phyloP scores from a whole-genome alignment of 2,888 invertebrate genomes.

The Tuta absoluta region DNA sequence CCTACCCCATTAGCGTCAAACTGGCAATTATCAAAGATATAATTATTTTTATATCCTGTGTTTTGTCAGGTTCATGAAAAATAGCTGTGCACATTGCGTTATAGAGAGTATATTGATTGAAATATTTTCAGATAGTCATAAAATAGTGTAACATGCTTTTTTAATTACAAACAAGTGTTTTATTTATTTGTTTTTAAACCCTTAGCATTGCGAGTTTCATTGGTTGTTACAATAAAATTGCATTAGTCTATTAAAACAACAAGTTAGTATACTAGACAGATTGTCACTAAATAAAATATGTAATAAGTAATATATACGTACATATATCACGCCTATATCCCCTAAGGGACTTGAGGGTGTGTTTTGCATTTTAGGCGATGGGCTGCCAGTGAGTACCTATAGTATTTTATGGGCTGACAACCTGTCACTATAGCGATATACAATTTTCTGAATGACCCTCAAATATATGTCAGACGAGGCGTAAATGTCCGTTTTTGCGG shows the following conservation, averaged over 20 bases:
- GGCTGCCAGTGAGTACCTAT: too few species aligned
- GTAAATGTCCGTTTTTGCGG: too few species aligned
- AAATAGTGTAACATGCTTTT: slow-evolving; percentile 75
- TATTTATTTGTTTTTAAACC: slow-evolving; percentile 43
- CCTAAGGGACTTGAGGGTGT: too few species aligned
- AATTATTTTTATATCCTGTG: slow-evolving; percentile 26
- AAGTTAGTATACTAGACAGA: slow-evolving; percentile 6
- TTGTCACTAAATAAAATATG: not conserved
- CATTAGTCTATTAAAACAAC: not conserved
- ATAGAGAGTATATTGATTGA: slow-evolving; percentile 57
- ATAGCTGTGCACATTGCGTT: slow-evolving; percentile 66
- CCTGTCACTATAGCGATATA: too few species aligned
- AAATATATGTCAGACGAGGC: too few species aligned
- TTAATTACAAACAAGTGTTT: slow-evolving; percentile 63
- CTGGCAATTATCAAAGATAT: slow-evolving; percentile 30
- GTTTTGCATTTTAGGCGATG: too few species aligned
- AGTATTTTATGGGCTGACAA: too few species aligned
- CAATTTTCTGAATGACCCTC: too few species aligned
- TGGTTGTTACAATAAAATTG: not conserved
- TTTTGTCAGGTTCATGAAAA: slow-evolving; percentile 60
- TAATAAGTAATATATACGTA: too few species aligned
- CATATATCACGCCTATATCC: too few species aligned
- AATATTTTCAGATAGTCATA: slow-evolving; percentile 69
- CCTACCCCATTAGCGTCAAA: not conserved
- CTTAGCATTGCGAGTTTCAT: slow-evolving; percentile 3